Evolutionary conservation across 2,113 vertebrate species (phyloP), one percentile per base, ranked within the genome.

Genomic region (Rousettus leschenaultii): DNA sequence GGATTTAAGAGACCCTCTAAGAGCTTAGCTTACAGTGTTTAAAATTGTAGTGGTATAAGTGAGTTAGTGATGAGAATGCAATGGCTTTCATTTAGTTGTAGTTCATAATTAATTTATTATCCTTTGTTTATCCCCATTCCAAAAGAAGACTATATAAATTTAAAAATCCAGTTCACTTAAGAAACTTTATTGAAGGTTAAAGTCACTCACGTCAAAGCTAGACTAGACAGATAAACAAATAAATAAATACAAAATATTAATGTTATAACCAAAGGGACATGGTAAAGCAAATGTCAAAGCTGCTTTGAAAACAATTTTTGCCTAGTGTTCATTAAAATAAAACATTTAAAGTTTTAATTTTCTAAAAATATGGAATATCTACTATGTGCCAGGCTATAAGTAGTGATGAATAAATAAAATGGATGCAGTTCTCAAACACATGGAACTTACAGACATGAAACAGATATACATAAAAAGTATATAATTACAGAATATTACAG

Each of bases 161-260:
- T 55, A 21, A 84, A 92, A 91, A 86, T 75, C 9, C 22, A 57
- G 10, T 96, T 30, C 18, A 88, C 1, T 38, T 75, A 91, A 51
- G 21, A 48, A 1, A 28, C 22, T 65, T 65, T 63, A 43, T 51
- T 88, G 74, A 5, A 65, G 7, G 28, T 53, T 51, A 82, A 89
- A 75, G 43, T 65, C 35, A 63, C 19, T 24, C 26, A 1, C 3
- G 3, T 24, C 63, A 86, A 94, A 89, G 77, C 26, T 63, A 92
- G 7, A 86, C 13, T n/a, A 71, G 14, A 43, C 11, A 75, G 48
- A 15, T 51, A 51, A 15, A 51, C 33, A 82, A 68, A n/a, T 35
- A 84, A 68, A 51, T 74, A 15, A 59, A 7, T 75, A 85, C 13
- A 73, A 94, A 71, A 89, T 66, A 6, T 65, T 97, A 26, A 65